A percentile compares a stretch with the other conserved stretches of the same genome.
These are phyloP conservation scores for Aegotheles bennettii DNA, from an alignment of 2,113 vertebrate genomes.

Conservation along the genomic window DNA sequence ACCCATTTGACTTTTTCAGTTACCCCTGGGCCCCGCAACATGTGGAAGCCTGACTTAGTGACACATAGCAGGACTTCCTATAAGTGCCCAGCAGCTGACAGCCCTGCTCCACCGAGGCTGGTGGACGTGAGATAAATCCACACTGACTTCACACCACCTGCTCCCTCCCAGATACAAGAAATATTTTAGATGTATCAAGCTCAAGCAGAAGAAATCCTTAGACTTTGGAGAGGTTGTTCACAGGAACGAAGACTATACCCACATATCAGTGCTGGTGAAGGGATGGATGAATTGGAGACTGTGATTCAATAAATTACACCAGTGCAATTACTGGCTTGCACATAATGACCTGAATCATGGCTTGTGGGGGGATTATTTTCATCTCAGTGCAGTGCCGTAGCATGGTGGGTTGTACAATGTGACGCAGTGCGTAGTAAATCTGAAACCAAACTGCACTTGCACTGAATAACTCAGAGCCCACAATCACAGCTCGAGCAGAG, in stretches of 20 bases:
- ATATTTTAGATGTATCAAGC: not conserved
- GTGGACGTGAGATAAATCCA: not conserved
- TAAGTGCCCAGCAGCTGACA: not conserved
- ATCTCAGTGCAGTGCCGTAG: not conserved
- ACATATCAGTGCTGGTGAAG: not conserved
- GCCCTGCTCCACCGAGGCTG: not conserved
- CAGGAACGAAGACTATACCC: not conserved
- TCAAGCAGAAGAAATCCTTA: not conserved
- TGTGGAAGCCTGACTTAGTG: not conserved
- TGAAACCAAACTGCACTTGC: not conserved
- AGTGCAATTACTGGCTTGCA: not conserved
- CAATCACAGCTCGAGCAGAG: not conserved
- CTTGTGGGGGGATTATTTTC: not conserved
- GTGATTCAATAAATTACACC: not conserved
- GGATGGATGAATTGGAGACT: not conserved
- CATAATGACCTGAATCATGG: constrained; percentile 7
- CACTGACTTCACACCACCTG: not conserved
- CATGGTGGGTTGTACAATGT: not conserved
- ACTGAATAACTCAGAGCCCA: not conserved
- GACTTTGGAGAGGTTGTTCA: not conserved
- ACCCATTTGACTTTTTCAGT: not conserved
- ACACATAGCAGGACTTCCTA: not conserved
- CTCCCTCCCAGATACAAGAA: not conserved
- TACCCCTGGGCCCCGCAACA: not conserved
- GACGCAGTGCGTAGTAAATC: not conserved